Conservation (phyloP, 2,797 vertebrate species). For the Lagothrix lagotricha region DNA sequence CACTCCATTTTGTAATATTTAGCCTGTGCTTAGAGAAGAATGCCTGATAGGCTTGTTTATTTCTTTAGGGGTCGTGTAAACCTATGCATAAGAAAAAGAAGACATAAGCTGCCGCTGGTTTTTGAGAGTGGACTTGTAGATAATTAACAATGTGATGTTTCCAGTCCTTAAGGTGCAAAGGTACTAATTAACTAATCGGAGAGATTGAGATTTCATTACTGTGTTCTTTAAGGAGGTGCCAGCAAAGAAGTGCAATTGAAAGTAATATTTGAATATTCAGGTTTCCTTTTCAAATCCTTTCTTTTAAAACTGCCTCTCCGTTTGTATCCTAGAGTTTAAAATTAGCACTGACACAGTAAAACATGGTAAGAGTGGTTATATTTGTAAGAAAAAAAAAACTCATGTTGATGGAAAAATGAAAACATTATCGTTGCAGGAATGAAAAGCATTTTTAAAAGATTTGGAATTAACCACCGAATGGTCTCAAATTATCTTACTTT, state of each 20-base stretch:
- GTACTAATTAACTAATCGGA: constrained; percentile 75
- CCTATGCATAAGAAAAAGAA: constrained; percentile 39
- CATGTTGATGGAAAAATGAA: not conserved
- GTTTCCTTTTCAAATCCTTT: not conserved
- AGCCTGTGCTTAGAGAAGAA: constrained; percentile 39
- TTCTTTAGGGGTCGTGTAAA: constrained; percentile 68
- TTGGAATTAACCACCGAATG: not conserved
- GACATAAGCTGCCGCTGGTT: constrained; percentile 46
- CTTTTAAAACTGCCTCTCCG: not conserved
- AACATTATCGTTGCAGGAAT: not conserved
- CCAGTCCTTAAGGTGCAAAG: constrained; percentile 58
- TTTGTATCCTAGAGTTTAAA: constrained; percentile 10
- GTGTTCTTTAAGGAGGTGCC: constrained; percentile 47
- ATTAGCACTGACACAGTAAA: not conserved
- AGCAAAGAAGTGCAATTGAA: constrained; percentile 44
- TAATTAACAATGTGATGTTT: constrained; percentile 63
- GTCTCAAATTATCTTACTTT: not conserved
- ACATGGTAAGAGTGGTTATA: not conserved
- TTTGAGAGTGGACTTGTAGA: constrained; percentile 61
- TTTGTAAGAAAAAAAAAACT: not conserved
- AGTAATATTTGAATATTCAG: constrained; percentile 28
- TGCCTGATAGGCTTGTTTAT: not conserved
- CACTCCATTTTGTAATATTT: constrained; percentile 76
- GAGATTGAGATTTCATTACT: constrained; percentile 66
- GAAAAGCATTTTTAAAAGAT: not conserved